Conservation (phyloP, 2,888 invertebrate genomes). For the Myopa tessellatipennis region DNA sequence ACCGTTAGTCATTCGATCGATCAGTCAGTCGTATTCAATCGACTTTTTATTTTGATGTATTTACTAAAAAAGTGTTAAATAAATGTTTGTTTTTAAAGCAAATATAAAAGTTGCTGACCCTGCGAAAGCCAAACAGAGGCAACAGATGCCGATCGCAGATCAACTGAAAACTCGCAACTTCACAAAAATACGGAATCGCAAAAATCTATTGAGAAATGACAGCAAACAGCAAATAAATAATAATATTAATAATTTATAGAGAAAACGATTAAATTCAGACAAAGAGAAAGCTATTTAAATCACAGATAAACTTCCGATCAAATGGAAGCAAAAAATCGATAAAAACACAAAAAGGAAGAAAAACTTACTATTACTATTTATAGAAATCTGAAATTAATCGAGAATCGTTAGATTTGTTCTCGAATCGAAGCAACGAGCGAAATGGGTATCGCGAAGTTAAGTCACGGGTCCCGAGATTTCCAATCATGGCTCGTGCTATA, state of each 20-base stretch:
- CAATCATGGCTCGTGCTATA: no score
- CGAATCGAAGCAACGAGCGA: no score
- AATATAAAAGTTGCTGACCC: constrained; percentile 1
- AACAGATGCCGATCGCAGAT: neutral
- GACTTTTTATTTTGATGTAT: neutral
- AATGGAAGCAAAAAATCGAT: neutral
- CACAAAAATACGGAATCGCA: neutral
- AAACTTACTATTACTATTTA: neutral
- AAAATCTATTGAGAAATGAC: neutral
- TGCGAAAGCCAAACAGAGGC: neutral
- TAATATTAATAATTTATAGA: neutral
- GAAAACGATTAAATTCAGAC: neutral
- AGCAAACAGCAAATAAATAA: neutral
- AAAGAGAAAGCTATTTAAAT: neutral
- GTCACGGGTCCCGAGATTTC: no score
- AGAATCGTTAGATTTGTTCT: no score
- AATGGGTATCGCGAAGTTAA: no score
- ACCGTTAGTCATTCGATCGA: neutral
- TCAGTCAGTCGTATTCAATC: neutral
- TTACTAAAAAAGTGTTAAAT: neutral
- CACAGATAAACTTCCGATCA: neutral
- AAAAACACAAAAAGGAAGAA: neutral
- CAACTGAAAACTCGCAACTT: neutral
- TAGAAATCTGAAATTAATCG: no score
- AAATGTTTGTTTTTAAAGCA: neutral